Evolutionary conservation across 2,888 invertebrate genomes (phyloP).

Genomic region (Leucoma salicis): DNA sequence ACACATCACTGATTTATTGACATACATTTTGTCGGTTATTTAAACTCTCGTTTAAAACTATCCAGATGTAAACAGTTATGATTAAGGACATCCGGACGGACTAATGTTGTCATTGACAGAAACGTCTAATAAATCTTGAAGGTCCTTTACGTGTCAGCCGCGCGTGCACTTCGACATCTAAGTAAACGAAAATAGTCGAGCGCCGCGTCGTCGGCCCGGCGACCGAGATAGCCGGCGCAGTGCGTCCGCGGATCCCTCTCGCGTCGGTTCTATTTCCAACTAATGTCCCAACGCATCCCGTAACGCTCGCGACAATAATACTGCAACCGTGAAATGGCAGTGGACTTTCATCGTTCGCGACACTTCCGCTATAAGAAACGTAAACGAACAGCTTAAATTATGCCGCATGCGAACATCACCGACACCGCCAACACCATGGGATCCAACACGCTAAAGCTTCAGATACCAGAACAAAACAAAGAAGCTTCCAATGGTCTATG

Average conservation of each 20-base stretch:
- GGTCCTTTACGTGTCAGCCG: constrained; percentile 65
- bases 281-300: constrained; percentile 69
- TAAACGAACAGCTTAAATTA: constrained; percentile 55
- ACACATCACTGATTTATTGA: constrained; percentile 33
- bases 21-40: no score
- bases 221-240: constrained; percentile 79
- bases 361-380: constrained; percentile 75
- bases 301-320: constrained; percentile 66
- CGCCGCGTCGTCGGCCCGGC: constrained; percentile 69
- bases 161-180: constrained; percentile 79
- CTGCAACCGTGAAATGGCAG: constrained; percentile 76
- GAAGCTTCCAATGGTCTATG: constrained; percentile 37
- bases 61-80: background rate
- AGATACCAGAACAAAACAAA: constrained; percentile 60
- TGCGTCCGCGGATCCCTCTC: constrained; percentile 74
- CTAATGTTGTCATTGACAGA: constrained; percentile 42
- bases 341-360: constrained; percentile 68
- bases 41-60: no score
- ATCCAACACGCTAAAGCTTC: constrained; percentile 53
- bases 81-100: constrained; percentile 14
- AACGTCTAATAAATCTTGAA: constrained; percentile 50
- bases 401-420: constrained; percentile 59
- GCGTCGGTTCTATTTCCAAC: constrained; percentile 80
- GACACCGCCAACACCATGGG: constrained; percentile 39
- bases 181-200: constrained; percentile 80